Conservation (phyloP, 92 coral and sea anemone species). For the Heliopora coerulea region DNA sequence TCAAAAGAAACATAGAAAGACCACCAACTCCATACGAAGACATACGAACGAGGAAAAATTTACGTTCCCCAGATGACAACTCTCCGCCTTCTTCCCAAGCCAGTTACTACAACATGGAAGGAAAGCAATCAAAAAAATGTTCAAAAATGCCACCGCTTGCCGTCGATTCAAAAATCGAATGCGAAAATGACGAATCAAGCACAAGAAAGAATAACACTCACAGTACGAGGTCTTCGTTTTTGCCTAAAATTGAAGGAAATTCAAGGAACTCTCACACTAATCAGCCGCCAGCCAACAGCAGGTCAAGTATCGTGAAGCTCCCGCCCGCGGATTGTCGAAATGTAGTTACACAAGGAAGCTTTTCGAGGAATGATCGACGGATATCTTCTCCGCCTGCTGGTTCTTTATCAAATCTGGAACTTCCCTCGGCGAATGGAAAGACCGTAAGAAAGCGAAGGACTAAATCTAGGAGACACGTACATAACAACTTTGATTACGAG, state of each 20-base stretch:
- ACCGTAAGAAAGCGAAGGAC: slow-evolving; percentile 21
- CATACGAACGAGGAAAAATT: slow-evolving; percentile 16
- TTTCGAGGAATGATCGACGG: slow-evolving; percentile 21
- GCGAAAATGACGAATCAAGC: background rate
- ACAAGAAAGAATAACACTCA: slow-evolving; percentile 4
- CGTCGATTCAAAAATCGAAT: background rate
- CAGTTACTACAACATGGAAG: slow-evolving; percentile 36
- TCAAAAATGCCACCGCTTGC: slow-evolving; percentile 41
- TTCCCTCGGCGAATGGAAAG: slow-evolving; percentile 5
- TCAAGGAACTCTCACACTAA: slow-evolving; percentile 36
- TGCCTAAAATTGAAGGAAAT: slow-evolving; percentile 75
- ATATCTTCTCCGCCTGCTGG: slow-evolving; percentile 18
- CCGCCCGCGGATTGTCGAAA: slow-evolving; percentile 37
- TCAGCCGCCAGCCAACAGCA: slow-evolving; percentile 23
- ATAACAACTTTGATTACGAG: slow-evolving; percentile 7
- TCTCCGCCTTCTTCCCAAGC: slow-evolving; percentile 34
- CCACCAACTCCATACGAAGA: slow-evolving; percentile 44
- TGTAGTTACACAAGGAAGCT: slow-evolving; percentile 17
- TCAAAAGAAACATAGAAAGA: slow-evolving; percentile 32
- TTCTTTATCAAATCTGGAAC: slow-evolving; percentile 24
- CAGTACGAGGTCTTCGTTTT: slow-evolving; percentile 58
- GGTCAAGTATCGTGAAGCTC: slow-evolving; percentile 17
- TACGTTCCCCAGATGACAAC: slow-evolving; percentile 6
- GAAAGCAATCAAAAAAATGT: slow-evolving; percentile 10
- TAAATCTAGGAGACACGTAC: slow-evolving; percentile 16